Evolutionary conservation across 1,140 invertebrate genomes (phyloP), one percentile per base, ranked within the genome.

Genomic region (Octopus sinensis): DNA sequence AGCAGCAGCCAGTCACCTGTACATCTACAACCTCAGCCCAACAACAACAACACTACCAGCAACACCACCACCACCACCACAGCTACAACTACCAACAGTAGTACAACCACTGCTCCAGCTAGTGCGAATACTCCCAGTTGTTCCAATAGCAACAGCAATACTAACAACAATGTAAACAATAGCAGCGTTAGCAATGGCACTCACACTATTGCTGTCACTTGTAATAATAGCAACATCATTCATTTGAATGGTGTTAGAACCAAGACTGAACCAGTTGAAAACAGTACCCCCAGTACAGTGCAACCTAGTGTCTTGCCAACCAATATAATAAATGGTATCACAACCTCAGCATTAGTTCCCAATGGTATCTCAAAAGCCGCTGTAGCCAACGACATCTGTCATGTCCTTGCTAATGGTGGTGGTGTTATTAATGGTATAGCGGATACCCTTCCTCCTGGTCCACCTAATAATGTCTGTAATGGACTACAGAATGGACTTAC

Each of bases 1-100:
- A 84, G 82, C 71, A 85, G 85, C 62, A 85, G 85, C 81, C 84
- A 83, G 13, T 86, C 86, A 4, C 86, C 86, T 4, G 76, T 81
- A 62, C 53, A 3, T 13, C 78, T 68, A 17, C 80, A 43, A 17
- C 78, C 54, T 62, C 78, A 76, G 62, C 53, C 30, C 43, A 52
- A 43, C 9, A 68, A 17, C 81, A 62, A 43, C 78, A 78, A 9
- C 51, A 53, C n/a, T 54, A 43, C 7, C 56, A 54, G 54, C 53
- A 68, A 62, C 53, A 77, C n/a, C 81, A 73, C n/a, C 81, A 73
- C 56, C 62, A 51, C 43, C 17, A 62, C 71, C 53, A 78, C 17
- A 7, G 30, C 76, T 43, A 71, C n/a, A 5, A 52, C 9, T 52
- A 54, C 30, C 53, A 53, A 17, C 7, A n/a, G 75, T 6, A 30